Evolutionary conservation across 2,888 invertebrate genomes (phyloP), one percentile per base, ranked within the genome.

Genomic region (Prionchulus punctatus): DNA sequence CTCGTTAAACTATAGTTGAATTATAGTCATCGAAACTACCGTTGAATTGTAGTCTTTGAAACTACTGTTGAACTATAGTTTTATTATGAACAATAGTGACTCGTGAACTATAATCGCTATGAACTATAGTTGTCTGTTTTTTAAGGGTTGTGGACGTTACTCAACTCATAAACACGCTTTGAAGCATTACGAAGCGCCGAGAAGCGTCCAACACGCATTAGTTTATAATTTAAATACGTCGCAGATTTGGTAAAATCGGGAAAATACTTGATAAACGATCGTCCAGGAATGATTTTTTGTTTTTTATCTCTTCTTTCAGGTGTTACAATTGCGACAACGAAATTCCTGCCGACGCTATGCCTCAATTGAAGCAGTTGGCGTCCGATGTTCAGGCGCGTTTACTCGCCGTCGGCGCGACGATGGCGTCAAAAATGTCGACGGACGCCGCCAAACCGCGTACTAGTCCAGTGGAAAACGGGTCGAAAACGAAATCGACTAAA

Each of bases 281-380:
- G 36, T 36, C 18, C 36, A 36, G 36, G 7, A 36, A 36, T 36
- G 36, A 36, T 36, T 7, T 7, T 45, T 12, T 7, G 4, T 7
- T n/a, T 45, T 45, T 12, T 45, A 23, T 45, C 7, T 23, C 23
- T 45, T 45, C 45, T 59, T 59, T 1, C 59, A 71, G 71, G 71
- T 72, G 72, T 61, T 72, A 71, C 56, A 63, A 61, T n/a, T 72
- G 72, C 67, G 71, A 72, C 63, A 67, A 68, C 60, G 67, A 69
- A 50, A 60, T 71, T 2, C 59, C 61, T 1, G 53, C 62, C 18
- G 65, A 65, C 12, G 3, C 55, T 7, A 18, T 7, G 18, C n/a
- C 47, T 23, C 15, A 7, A 7, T 45, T 23, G 23, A 45, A n/a
- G 7, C n/a, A 23, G 7, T 18, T 23, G 15, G 23, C 23, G 47